Evolutionary conservation across 2,113 vertebrate genomes (phyloP).

Genomic region (Indicator maculatus): DNA sequence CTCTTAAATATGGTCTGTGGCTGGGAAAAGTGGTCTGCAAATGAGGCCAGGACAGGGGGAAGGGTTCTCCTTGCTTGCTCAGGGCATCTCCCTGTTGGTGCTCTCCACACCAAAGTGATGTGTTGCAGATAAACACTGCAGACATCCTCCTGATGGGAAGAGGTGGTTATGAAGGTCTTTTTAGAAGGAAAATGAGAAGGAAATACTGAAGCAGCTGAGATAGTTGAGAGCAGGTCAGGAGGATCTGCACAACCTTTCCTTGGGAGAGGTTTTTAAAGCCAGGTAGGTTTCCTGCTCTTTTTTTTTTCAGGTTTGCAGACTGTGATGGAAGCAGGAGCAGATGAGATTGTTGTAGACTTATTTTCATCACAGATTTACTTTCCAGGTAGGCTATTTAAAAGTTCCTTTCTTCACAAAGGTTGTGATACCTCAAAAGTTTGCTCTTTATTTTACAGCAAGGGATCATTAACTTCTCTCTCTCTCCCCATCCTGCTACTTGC

Average conservation of each 20-base stretch:
- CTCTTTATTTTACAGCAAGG: background rate
- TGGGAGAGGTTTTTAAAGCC: background rate
- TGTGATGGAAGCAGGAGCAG: background rate
- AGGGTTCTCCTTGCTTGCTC: background rate
- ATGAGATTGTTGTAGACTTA: rapidly evolving
- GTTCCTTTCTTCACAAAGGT: rapidly evolving
- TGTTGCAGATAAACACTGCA: background rate
- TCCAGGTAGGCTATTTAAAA: background rate
- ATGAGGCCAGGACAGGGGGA: background rate
- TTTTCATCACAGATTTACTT: background rate
- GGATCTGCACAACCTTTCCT: background rate
- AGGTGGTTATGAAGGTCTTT: background rate
- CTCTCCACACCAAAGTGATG: rapidly evolving
- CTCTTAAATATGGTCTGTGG: background rate
- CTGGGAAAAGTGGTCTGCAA: background rate
- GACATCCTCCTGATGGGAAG: background rate
- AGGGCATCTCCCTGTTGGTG: background rate
- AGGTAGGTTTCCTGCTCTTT: background rate
- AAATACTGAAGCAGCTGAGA: background rate
- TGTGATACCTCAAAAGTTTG: background rate
- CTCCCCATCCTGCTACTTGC: background rate
- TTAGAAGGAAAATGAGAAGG: background rate
- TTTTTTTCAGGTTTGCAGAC: background rate
- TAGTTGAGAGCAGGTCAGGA: background rate
- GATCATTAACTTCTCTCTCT: background rate